These are phyloP conservation scores for Octodonta nipae DNA, from an alignment of 2,888 invertebrate species.

Conservation along the genomic window DNA sequence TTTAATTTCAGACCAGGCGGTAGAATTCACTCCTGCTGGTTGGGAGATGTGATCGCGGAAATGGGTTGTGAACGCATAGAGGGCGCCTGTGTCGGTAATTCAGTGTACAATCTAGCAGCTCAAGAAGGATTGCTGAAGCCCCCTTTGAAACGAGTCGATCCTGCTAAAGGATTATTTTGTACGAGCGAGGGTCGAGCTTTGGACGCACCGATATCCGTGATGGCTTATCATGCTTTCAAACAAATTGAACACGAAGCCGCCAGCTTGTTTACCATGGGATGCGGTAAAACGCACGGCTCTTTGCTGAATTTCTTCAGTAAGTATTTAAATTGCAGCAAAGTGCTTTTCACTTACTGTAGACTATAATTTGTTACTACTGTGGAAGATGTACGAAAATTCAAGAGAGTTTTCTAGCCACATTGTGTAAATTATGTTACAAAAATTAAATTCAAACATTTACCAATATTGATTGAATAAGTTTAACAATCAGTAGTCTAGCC, in stretches of 20 bases:
- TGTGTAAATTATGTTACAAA: too few species aligned
- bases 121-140: conserved; percentile 51
- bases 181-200: conserved; percentile 58
- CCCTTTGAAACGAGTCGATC: conserved; percentile 44
- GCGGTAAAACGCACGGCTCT: conserved; percentile 49
- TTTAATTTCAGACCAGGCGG: conserved; percentile 69
- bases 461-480: too few species aligned
- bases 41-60: conserved; percentile 63
- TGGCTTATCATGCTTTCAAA: conserved; percentile 51
- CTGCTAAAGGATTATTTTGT: conserved; percentile 46
- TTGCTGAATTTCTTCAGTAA: conserved; percentile 47
- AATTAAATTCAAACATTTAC: too few species aligned
- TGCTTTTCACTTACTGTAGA: too few species aligned
- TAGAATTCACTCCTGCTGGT: conserved; percentile 63
- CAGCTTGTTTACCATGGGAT: conserved; percentile 47
- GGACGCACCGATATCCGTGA: conserved; percentile 47
- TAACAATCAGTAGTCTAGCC: too few species aligned
- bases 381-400: too few species aligned
- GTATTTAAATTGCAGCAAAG: too few species aligned
- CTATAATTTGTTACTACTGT: too few species aligned
- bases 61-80: conserved; percentile 64
- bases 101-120: conserved; percentile 55
- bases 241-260: conserved; percentile 56
- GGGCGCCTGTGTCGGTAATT: conserved; percentile 57
- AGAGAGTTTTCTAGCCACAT: too few species aligned